phyloP scores from a whole-genome alignment of 37 sponge, comb jelly and placozoan species.

The Theonella swinhoei region DNA sequence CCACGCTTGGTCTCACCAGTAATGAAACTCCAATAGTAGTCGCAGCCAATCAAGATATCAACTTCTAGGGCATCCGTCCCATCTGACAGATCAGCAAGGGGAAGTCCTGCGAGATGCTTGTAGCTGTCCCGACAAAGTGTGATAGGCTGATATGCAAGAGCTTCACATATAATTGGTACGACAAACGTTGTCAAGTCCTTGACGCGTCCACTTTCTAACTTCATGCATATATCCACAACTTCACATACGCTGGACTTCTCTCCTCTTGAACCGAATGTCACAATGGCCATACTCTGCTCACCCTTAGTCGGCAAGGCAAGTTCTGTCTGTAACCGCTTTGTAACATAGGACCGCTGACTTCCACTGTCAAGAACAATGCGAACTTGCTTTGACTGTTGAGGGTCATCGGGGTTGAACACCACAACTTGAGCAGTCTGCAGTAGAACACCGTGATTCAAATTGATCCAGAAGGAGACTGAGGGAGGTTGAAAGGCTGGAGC shows the following conservation, averaged over 20 bases:
- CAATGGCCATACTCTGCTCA: background rate
- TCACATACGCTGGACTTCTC: background rate
- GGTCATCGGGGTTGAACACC: constrained; percentile 7
- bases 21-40: constrained; percentile 19
- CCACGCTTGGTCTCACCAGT: constrained; percentile 9
- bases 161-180: constrained; percentile 42
- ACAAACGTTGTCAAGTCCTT: constrained; percentile 1
- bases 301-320: background rate
- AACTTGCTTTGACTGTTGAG: background rate
- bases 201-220: background rate
- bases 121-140: constrained; percentile 1
- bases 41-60: constrained; percentile 16
- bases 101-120: constrained; percentile 3
- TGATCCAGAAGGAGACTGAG: background rate
- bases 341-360: constrained; percentile 16
- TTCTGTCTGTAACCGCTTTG: background rate
- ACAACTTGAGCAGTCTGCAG: constrained; percentile 35
- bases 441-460: background rate
- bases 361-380: constrained; percentile 15
- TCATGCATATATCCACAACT: constrained; percentile 16
- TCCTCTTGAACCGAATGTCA: constrained; percentile 11
- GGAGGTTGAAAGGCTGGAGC: constrained; percentile 1
- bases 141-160: constrained; percentile 19
- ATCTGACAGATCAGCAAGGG: constrained; percentile 15
- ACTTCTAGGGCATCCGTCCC: constrained; percentile 12